Conservation (phyloP, 2,888 invertebrate species). For the Sminthurinus aureus region DNA sequence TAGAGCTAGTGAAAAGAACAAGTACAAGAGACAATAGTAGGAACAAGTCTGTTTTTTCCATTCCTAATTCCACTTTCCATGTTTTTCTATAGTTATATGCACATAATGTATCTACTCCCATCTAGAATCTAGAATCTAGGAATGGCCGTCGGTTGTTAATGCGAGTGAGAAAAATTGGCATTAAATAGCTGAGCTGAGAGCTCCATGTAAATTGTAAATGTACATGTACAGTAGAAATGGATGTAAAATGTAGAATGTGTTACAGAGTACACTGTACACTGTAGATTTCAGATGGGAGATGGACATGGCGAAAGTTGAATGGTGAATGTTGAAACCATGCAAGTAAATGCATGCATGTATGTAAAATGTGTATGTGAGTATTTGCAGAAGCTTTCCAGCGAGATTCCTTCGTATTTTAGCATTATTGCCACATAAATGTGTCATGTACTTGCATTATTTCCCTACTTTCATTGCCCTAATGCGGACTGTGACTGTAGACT, state of each 20-base stretch:
- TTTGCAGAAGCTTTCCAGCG: conserved; percentile 48
- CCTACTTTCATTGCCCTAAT: conserved; percentile 56
- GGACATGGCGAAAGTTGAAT: background rate
- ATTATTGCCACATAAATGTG: conserved; percentile 60
- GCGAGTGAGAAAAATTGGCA: background rate
- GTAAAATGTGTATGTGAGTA: conserved; percentile 23
- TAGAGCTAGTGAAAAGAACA: background rate
- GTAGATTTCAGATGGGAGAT: background rate
- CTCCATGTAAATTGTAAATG: background rate
- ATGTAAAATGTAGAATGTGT: background rate
- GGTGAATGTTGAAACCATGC: too few relatives aligned
- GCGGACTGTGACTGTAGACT: conserved; percentile 27
- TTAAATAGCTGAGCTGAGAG: background rate
- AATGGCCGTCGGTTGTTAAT: background rate
- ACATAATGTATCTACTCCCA: too few relatives aligned
- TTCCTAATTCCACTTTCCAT: background rate
- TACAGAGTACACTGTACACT: too few relatives aligned
- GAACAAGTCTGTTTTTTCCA: background rate
- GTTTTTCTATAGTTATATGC: too few relatives aligned
- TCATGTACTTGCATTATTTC: conserved; percentile 56
- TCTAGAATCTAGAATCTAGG: too few relatives aligned
- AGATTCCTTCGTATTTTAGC: conserved; percentile 57
- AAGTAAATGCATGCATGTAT: background rate
- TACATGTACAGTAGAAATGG: background rate
- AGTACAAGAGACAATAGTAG: background rate